A percentile compares a stretch with the other conserved stretches of the same genome.
phyloP scores from a whole-genome alignment of 2,888 invertebrate species.

The Spilosoma lubricipeda region DNA sequence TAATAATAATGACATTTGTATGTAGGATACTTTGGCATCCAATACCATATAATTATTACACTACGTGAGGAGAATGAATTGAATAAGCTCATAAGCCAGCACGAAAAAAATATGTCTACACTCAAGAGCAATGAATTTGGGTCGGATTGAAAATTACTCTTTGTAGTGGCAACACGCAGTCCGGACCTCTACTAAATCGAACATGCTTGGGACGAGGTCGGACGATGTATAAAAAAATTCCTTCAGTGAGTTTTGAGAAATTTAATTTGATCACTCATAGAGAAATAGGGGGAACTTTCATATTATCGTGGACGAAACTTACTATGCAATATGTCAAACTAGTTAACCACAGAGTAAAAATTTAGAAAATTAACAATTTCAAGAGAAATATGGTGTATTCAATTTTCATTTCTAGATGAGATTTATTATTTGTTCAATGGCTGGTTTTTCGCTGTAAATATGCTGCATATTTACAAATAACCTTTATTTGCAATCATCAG shows the following conservation, averaged over 20 bases:
- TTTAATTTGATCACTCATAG: too few relatives aligned
- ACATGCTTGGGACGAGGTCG: neutral
- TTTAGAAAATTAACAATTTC: neutral
- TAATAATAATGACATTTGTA: slow-evolving; percentile 33
- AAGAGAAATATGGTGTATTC: neutral
- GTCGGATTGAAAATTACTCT: neutral
- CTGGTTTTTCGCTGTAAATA: neutral
- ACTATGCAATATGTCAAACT: neutral
- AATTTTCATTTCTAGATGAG: neutral
- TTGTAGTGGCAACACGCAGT: too few relatives aligned
- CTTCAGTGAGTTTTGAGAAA: too few relatives aligned
- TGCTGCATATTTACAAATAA: too few relatives aligned
- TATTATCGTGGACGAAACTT: neutral
- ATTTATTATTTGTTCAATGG: too few relatives aligned
- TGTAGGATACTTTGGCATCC: slow-evolving; percentile 35
- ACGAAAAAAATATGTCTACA: neutral
- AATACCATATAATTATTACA: slow-evolving; percentile 24
- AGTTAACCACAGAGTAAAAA: neutral
- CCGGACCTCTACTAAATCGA: neutral
- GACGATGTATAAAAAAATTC: neutral
- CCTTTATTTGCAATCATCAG: too few relatives aligned
- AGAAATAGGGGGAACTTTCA: neutral
- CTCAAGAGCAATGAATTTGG: neutral
- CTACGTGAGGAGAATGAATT: slow-evolving; percentile 30
- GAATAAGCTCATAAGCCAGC: neutral